Conservation (phyloP, 2,113 vertebrate genomes). For the Balaenoptera acutorostrata region DNA sequence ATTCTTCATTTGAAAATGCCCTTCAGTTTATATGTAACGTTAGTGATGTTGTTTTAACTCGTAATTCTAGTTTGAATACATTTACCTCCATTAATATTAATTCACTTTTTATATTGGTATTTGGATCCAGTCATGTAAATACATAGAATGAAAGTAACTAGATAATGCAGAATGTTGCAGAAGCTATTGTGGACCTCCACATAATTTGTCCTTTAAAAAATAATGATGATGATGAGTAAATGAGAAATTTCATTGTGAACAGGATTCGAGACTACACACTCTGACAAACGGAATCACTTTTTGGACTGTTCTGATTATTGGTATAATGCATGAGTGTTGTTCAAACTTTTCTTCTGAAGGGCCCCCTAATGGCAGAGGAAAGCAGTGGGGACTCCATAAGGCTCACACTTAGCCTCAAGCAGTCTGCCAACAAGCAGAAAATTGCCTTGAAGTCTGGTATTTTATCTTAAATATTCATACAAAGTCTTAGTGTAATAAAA, state of each 20-base stretch:
- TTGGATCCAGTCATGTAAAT: background rate
- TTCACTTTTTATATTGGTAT: background rate
- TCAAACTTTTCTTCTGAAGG: constrained; percentile 22
- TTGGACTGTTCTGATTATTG: background rate
- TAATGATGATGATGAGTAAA: background rate
- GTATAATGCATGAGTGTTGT: background rate
- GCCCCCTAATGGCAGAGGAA: background rate
- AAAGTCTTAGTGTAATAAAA: constrained; percentile 26
- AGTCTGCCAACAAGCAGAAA: background rate
- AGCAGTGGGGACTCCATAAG: background rate
- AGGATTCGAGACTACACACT: background rate
- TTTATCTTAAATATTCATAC: constrained; percentile 50
- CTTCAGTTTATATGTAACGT: background rate
- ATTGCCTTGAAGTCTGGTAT: constrained; percentile 52
- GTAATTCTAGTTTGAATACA: background rate
- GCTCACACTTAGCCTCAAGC: background rate
- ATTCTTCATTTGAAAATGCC: background rate
- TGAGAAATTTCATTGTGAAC: background rate
- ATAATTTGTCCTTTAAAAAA: background rate
- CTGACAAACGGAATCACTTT: background rate
- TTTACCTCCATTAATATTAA: background rate
- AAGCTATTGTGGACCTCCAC: background rate
- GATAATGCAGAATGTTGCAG: background rate
- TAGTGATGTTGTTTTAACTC: background rate
- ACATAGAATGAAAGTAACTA: background rate